Evolutionary conservation across 2,113 vertebrate genomes (phyloP).

Genomic region (Clarias gariepinus): DNA sequence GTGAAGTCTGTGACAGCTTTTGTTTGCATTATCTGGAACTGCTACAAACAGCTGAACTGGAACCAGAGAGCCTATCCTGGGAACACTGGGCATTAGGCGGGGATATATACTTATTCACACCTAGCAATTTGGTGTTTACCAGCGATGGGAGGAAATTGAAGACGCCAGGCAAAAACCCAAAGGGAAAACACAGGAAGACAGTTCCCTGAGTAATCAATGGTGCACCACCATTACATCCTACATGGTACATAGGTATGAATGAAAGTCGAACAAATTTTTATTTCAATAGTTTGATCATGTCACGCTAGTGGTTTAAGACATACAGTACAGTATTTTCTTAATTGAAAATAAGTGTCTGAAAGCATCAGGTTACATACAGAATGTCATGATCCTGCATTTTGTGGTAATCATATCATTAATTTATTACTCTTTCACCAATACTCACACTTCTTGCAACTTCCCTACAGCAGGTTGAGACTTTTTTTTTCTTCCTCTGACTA

Average conservation of each 20-base stretch:
- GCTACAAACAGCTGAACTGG: not conserved
- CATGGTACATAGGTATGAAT: not conserved
- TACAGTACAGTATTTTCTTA: not conserved
- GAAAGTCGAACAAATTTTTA: not conserved
- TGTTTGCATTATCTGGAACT: not conserved
- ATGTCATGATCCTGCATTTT: not conserved
- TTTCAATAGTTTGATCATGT: not conserved
- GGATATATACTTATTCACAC: not conserved
- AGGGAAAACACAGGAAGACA: not conserved
- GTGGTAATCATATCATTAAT: not conserved
- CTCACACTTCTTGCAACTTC: not conserved
- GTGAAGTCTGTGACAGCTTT: not conserved
- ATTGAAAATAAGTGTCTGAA: not conserved
- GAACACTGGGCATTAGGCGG: not conserved
- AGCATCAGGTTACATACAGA: not conserved
- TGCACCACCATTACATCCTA: not conserved
- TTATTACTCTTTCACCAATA: not conserved
- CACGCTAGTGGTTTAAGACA: not conserved
- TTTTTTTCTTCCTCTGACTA: not conserved
- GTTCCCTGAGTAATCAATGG: not conserved
- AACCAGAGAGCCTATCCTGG: not conserved
- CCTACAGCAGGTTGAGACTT: not conserved
- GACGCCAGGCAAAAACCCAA: not conserved
- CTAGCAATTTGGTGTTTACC: not conserved
- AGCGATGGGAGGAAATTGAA: not conserved